Evolutionary conservation across 2,797 vertebrate genomes (phyloP), one percentile per base, ranked within the genome.

Genomic region (Dendrocincla fuliginosa): DNA sequence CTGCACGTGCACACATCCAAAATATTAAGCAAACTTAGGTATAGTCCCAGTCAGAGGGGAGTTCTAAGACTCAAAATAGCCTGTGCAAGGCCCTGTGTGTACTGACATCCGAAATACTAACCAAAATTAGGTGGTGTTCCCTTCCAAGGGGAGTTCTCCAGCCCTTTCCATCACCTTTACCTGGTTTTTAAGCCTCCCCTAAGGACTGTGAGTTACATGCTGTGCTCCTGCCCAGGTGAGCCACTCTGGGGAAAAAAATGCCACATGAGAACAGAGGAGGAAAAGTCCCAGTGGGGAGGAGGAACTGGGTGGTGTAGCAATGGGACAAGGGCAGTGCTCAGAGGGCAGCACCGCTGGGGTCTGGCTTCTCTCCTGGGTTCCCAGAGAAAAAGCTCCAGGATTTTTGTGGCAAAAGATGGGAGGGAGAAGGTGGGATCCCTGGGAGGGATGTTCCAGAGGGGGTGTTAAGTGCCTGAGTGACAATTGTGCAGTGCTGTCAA

Each of bases 231-330:
- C 12, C 25, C 12, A 46, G 11, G 4, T 41, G 46, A 90, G 70
- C 37, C 35, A 16, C 4, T n/a, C 15, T 0, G 2, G n/a, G 12
- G 1, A 4, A 57, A n/a, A 49, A 44, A 9, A 9, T 0, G 1
- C 4, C 42, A 42, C 5, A 13, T 57, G 27, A 49, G 47, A 27
- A 15, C 11, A 33, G 24, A 28, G 17, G 11, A 12, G 27, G 28
- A 11, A 74, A 76, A 76, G 2, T 3, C 41, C 18, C 44, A 11
- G 3, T 0, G 7, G 42, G 67, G 46, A 70, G 32, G 41, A 52
- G 55, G 56, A 78, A 6, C 4, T 0, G 3, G 16, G 52, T n/a
- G 1, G 33, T 10, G 24, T 46, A 42, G 42, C 3, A 2, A 2
- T 0, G 5, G 50, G 46, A 44, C 2, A 3, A 49, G 73, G 41